Conservation (phyloP, 37 sponge, comb jelly and placozoan genomes). For the Amphimedon queenslandica region DNA sequence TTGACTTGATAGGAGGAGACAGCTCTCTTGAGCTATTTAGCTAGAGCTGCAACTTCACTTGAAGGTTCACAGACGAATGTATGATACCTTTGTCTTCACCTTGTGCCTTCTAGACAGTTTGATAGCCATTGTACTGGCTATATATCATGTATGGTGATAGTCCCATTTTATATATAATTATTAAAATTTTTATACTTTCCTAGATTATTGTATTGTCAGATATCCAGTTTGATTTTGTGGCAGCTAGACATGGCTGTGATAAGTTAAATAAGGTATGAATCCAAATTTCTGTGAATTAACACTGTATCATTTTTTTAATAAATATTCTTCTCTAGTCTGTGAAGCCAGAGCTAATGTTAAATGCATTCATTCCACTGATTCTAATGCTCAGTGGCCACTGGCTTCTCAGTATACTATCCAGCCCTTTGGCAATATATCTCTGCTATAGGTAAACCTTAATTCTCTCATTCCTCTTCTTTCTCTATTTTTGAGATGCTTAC, state of each 20-base stretch:
- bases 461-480: too few species aligned
- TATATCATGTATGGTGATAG: slow-evolving; percentile 87
- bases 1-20: neutral
- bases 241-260: slow-evolving; percentile 74
- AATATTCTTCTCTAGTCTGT: slow-evolving; percentile 19
- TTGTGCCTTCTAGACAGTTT: slow-evolving; percentile 48
- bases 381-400: slow-evolving; percentile 74
- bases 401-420: slow-evolving; percentile 57
- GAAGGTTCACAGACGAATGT: too few species aligned
- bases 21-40: too few species aligned
- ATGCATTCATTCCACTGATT: slow-evolving; percentile 44
- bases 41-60: too few species aligned
- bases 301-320: slow-evolving; percentile 10
- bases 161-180: too few species aligned
- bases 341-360: slow-evolving; percentile 65
- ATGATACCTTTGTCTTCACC: slow-evolving; percentile 48
- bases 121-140: slow-evolving; percentile 28
- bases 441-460: too few species aligned
- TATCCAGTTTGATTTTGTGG: slow-evolving; percentile 87
- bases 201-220: slow-evolving; percentile 82
- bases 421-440: slow-evolving; percentile 50
- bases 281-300: neutral
- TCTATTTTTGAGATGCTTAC: too few species aligned
- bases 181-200: neutral
- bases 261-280: slow-evolving; percentile 68